These are phyloP conservation scores for Drosophila infuscata DNA, from an alignment of 2,888 invertebrate species.

Conservation along the genomic window DNA sequence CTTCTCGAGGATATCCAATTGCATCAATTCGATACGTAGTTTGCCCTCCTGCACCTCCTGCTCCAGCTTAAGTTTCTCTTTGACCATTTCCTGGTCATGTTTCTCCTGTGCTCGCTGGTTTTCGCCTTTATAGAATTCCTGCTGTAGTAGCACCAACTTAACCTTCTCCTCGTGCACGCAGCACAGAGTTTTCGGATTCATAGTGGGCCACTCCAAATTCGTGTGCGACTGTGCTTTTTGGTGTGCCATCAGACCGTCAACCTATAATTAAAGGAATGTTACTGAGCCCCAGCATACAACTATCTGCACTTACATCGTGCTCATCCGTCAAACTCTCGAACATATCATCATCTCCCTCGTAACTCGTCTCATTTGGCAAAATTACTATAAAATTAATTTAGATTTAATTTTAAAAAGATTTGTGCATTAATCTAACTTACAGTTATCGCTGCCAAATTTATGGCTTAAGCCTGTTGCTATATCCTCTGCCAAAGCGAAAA, in stretches of 20 bases:
- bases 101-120: slow-evolving; percentile 35
- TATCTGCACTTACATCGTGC: slow-evolving; percentile 11
- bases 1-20: slow-evolving; percentile 23
- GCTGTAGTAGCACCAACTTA: slow-evolving; percentile 23
- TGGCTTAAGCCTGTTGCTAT: background rate
- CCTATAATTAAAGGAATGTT: background rate
- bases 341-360: slow-evolving; percentile 3
- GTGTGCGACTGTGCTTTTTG: slow-evolving; percentile 4
- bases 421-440: slow-evolving; percentile 9
- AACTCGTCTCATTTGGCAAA: background rate
- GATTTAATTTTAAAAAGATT: background rate
- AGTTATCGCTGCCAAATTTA: slow-evolving; percentile 23
- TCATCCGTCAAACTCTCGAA: slow-evolving; percentile 14
- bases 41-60: slow-evolving; percentile 34
- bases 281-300: background rate
- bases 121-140: slow-evolving; percentile 32
- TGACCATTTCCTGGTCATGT: slow-evolving; percentile 30
- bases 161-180: slow-evolving; percentile 27
- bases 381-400: background rate
- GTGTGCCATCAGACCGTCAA: background rate
- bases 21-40: slow-evolving; percentile 21
- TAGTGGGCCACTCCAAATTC: background rate
- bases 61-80: slow-evolving; percentile 34
- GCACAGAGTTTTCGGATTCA: slow-evolving; percentile 14
- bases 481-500: slow-evolving; percentile 1